Evolutionary conservation across 2,888 invertebrate species (phyloP).

Genomic region (Agonopterix arenella): DNA sequence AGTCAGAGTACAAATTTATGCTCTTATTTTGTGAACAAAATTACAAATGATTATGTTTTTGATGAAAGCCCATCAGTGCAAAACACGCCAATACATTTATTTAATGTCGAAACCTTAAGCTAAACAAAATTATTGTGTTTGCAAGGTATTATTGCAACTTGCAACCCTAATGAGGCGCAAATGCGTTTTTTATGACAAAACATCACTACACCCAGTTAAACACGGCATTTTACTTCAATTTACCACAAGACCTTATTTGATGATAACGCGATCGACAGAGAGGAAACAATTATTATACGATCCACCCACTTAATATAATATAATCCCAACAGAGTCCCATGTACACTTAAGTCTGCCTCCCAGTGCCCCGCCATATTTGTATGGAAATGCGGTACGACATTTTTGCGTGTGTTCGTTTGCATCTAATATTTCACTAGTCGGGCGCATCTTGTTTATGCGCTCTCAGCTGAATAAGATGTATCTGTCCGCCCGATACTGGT

Average conservation of each 20-base stretch:
- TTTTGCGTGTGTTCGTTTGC: conserved; percentile 59
- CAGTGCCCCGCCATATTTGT: conserved; percentile 39
- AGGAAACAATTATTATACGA: conserved; percentile 1
- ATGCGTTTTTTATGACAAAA: conserved; percentile 2
- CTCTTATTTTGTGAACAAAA: too few relatives aligned
- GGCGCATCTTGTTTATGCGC: conserved; percentile 60
- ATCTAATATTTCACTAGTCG: conserved; percentile 63
- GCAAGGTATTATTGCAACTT: not conserved
- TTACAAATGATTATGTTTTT: too few relatives aligned
- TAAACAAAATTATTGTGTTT: not conserved
- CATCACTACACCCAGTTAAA: not conserved
- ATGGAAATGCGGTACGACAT: conserved; percentile 61
- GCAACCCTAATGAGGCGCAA: conserved; percentile 1
- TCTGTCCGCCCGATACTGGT: conserved; percentile 47
- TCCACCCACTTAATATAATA: not conserved
- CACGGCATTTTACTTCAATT: conserved; percentile 1
- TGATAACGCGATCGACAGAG: not conserved
- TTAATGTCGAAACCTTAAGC: not conserved
- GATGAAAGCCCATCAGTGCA: too few relatives aligned
- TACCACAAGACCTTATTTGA: conserved; percentile 1
- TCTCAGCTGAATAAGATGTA: conserved; percentile 58
- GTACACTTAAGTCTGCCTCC: not conserved
- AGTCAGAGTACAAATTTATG: too few relatives aligned
- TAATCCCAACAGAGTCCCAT: not conserved
- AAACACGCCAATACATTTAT: not conserved